Conservation (phyloP, 2,888 invertebrate species). For the Cataglyphis albicans region DNA sequence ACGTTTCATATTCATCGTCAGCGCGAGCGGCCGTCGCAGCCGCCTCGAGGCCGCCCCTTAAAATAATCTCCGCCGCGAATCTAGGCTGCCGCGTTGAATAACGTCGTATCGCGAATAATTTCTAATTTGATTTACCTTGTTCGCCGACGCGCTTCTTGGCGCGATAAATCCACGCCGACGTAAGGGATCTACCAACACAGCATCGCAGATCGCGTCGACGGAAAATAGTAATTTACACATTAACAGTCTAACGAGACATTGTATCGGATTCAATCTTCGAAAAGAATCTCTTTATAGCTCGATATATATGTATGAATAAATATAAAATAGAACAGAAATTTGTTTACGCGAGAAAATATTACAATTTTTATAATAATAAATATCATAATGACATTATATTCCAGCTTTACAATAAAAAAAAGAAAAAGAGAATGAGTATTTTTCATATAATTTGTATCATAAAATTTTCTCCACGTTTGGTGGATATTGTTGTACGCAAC, state of each 20-base stretch:
- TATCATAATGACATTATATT: too few relatives aligned
- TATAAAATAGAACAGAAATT: neutral
- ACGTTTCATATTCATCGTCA: constrained; percentile 60
- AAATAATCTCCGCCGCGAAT: constrained; percentile 46
- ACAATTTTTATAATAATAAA: too few relatives aligned
- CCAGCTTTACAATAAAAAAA: too few relatives aligned
- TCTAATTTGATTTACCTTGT: constrained; percentile 54
- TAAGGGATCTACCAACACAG: constrained; percentile 10
- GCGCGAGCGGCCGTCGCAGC: neutral
- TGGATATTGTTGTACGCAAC: neutral
- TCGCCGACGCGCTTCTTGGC: constrained; percentile 28
- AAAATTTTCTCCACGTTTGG: too few relatives aligned
- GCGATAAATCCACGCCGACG: constrained; percentile 40
- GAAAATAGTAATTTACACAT: constrained; percentile 16
- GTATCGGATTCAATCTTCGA: neutral
- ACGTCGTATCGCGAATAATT: constrained; percentile 48
- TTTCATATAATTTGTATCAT: too few relatives aligned
- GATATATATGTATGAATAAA: neutral
- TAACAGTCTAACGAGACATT: neutral
- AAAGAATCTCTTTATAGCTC: neutral
- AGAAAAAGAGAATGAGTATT: too few relatives aligned
- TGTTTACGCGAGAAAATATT: neutral
- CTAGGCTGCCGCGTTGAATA: constrained; percentile 45
- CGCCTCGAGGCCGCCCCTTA: constrained; percentile 49
- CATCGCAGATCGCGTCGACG: constrained; percentile 21